These are phyloP conservation scores for Syrista parreyssii DNA, from an alignment of 2,888 invertebrate species.

Conservation along the genomic window DNA sequence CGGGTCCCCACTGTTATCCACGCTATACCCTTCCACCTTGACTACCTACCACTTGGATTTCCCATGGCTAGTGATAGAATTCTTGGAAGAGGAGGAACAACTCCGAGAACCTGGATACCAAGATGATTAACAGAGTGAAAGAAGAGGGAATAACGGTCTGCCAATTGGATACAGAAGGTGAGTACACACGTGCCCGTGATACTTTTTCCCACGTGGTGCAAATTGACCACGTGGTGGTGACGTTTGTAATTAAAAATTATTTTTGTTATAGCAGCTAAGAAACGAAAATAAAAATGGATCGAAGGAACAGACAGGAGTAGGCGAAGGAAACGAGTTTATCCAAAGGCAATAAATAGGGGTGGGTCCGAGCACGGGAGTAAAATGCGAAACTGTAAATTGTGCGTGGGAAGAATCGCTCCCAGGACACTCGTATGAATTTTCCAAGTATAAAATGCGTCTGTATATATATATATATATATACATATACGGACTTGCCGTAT, in stretches of 20 bases:
- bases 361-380: conserved; percentile 55
- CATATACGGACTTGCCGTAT: conserved; percentile 5
- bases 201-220: neutral
- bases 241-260: neutral
- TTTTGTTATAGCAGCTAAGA: neutral
- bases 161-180: neutral
- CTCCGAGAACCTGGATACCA: neutral
- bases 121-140: neutral
- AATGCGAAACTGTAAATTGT: conserved; percentile 66
- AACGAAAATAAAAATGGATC: neutral
- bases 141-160: neutral
- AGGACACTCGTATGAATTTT: conserved; percentile 38
- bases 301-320: conserved; percentile 28
- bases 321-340: conserved; percentile 54
- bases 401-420: conserved; percentile 66
- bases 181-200: neutral
- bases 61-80: neutral
- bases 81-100: neutral
- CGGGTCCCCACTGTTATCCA: neutral
- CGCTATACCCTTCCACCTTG: neutral
- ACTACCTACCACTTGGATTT: neutral
- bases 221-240: neutral
- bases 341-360: conserved; percentile 11
- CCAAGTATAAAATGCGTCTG: neutral
- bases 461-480: too few species aligned